Conservation (phyloP, 2,113 vertebrate species). For the Bungarus multicinctus region DNA sequence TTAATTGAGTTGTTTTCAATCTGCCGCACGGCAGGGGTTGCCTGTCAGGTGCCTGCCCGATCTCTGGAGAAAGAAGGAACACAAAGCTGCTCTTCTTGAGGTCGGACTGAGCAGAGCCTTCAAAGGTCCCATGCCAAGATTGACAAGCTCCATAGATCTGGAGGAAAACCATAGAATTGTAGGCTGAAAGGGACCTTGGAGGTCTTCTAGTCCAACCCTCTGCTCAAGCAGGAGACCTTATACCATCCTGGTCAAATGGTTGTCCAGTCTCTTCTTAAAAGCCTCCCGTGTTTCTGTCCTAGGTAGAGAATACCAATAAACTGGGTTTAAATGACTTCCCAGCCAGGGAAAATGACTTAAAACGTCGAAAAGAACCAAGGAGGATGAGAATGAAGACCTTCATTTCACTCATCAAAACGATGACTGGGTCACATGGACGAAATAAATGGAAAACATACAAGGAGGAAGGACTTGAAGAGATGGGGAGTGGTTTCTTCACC, state of each 20-base stretch:
- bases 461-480: neutral
- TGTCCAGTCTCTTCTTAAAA: too few species aligned
- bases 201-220: too few species aligned
- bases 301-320: neutral
- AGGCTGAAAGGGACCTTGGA: neutral
- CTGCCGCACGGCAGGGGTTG: neutral
- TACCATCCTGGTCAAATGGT: too few species aligned
- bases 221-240: too few species aligned
- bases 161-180: neutral
- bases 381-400: neutral
- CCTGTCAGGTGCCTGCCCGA: neutral
- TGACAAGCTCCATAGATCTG: neutral
- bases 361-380: neutral
- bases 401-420: neutral
- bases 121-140: too few species aligned
- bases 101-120: neutral
- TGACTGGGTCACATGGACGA: neutral
- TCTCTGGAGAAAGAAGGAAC: neutral
- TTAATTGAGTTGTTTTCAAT: conserved; percentile 30
- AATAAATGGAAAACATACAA: neutral
- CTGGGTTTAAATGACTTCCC: neutral
- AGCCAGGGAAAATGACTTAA: neutral
- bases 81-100: neutral
- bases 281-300: too few species aligned
- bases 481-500: neutral